Base-by-base conservation (phyloP, 2,888 invertebrate genomes). In the Calameuta idolon region DNA sequence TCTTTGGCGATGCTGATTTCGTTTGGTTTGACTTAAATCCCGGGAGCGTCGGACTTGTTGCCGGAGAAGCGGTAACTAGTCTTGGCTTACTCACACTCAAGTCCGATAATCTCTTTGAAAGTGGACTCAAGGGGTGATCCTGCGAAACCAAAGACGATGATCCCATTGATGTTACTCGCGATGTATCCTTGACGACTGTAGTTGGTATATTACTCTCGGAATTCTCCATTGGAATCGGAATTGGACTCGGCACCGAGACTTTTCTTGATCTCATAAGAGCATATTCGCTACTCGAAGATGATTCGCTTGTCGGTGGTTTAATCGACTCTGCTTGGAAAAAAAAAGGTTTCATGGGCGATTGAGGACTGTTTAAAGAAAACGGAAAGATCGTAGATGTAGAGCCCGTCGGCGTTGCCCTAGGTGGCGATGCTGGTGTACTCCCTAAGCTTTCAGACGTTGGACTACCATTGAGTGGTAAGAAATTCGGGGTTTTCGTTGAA, bases 381-480 rank as follows among this genome's bases (percentile, higher is more conserved):
- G 95, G 95, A 89, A 95, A 95, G 80, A 95, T 94, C 0, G 95
- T 94, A 11, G 94, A 91, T 78, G 92, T 92, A 4, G 93, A 94
- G 74, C 94, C 94, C 1, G 94, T 94, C 0, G 94, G 94, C 1
- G 94, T 94, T 3, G 93, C 91, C n/a, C 92, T 89, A 0, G 90
- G 88, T 33, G 92, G 92, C n/a, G 93, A 92, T 71, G 92, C 93
- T 12, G 92, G 92, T 80, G 92, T 92, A 23, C 92, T 92, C 30
- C 89, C 88, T 80, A 92, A 87, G 79, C 90, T 91, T 75, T 90
- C 90, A n/a, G 92, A 92, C 55, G 89, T 92, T 23, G 91, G 91
- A 68, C 92, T 90, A 5, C 87, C 87, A 74, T 90, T 90, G 4
- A 94, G 85, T 3, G 93, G 93, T 80, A 94, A 87, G 85, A 92